These are phyloP conservation scores for Troides helena DNA, from an alignment of 2,888 invertebrate genomes.

Conservation along the genomic window DNA sequence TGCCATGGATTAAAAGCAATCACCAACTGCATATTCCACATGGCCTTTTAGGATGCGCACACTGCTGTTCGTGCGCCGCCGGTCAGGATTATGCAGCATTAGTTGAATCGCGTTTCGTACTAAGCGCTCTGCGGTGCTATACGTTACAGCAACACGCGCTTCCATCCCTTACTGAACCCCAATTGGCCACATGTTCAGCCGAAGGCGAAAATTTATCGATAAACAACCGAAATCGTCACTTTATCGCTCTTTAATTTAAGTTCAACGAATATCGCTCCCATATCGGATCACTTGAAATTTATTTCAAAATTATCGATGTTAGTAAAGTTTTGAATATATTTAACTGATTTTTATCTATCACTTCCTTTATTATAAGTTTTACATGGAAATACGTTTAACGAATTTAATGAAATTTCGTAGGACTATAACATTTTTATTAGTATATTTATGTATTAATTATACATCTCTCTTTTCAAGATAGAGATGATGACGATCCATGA, in stretches of 20 bases:
- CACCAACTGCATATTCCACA: slow-evolving; percentile 70
- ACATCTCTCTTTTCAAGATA: too few species aligned
- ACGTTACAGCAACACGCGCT: slow-evolving; percentile 55
- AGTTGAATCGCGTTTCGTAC: slow-evolving; percentile 76
- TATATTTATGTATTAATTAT: too few species aligned
- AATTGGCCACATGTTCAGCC: slow-evolving; percentile 40
- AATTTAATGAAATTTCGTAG: background rate
- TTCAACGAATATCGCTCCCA: slow-evolving; percentile 59
- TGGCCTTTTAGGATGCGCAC: slow-evolving; percentile 68
- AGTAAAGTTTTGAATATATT: slow-evolving; percentile 19
- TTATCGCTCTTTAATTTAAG: slow-evolving; percentile 50
- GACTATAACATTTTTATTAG: too few species aligned
- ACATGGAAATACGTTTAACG: background rate
- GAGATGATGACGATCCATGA: too few species aligned
- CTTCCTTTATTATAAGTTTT: background rate
- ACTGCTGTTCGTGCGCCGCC: slow-evolving; percentile 65
- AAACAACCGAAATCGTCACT: slow-evolving; percentile 26
- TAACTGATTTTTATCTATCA: slow-evolving; percentile 18
- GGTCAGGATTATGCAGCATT: slow-evolving; percentile 74
- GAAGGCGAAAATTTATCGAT: slow-evolving; percentile 23
- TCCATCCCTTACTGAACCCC: slow-evolving; percentile 46
- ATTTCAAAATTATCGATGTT: slow-evolving; percentile 19
- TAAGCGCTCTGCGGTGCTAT: slow-evolving; percentile 72
- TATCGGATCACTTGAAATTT: slow-evolving; percentile 43
- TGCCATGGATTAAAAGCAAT: slow-evolving; percentile 72